Base-by-base conservation (phyloP, 2,888 invertebrate genomes). In the Rhopalosiphum nymphaeae region DNA sequence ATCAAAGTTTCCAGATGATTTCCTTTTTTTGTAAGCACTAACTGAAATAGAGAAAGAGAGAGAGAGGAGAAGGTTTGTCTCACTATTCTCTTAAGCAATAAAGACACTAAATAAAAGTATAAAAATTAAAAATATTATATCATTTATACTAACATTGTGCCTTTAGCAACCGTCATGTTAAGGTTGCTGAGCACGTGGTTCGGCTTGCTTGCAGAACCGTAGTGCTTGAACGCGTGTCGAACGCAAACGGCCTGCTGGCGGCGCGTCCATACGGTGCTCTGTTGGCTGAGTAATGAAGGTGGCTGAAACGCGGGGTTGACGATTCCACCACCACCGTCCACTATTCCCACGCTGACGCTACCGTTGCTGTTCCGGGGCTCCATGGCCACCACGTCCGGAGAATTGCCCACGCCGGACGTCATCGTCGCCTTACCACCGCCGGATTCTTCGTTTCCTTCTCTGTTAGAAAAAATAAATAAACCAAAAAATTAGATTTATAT, bases 81-180 rank as follows among this genome's bases (percentile, higher is more conserved):
- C 36, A 16, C 2, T 7, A 7, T 21, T 78, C 78, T 78, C 9
- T 26, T 46, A n/a, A 67, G 16, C n/a, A 16, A n/a, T 0, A 13
- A n/a, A n/a, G n/a, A 16, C 5, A 5, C n/a, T n/a, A 36, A 36
- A 9, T 36, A 36, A 53, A 53, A 53, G 53, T 53, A 21, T 16
- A 21, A 21, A 36, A 21, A 7, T 36, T 7, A 78, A 21, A 78
- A 21, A 21, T 21, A 78, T 36, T 5, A 78, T 78, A 78, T 21
- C 9, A 26, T 25, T 21, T 95, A 46, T 95, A 97, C 98, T 98
- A 96, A 99, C 99, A 99, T 99, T 95, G 98, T 98, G 95, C 99
- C 99, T 96, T 98, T 98, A 95, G 98, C 98, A 95, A 99, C 99
- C 94, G 98, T 98, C 98, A 99, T 98, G 96, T 98, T 98, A 95